These are phyloP conservation scores for Notodonta dromedarius DNA, from an alignment of 2,888 invertebrate species.

Conservation along the genomic window DNA sequence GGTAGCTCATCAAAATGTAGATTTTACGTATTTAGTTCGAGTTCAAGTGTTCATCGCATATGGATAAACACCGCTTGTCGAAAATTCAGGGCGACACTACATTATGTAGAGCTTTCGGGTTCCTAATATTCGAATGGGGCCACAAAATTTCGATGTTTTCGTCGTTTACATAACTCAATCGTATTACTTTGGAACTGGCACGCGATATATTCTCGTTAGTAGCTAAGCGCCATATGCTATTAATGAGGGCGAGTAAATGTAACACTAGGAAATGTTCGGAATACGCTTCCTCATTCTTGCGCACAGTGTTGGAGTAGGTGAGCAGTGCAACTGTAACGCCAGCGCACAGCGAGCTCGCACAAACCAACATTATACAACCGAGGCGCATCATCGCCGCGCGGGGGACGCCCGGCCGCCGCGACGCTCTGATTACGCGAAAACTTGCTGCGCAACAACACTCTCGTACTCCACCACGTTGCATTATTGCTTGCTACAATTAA, in stretches of 20 bases:
- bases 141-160: slow-evolving; percentile 14
- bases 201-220: background rate
- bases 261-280: slow-evolving; percentile 72
- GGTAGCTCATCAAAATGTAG: slow-evolving; percentile 58
- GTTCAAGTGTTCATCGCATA: slow-evolving; percentile 64
- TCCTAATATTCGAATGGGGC: slow-evolving; percentile 11
- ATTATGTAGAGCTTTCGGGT: slow-evolving; percentile 35
- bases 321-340: slow-evolving; percentile 63
- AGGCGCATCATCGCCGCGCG: slow-evolving; percentile 45
- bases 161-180: slow-evolving; percentile 26
- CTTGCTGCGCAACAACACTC: slow-evolving; percentile 49
- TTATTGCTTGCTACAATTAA: slow-evolving; percentile 41
- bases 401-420: slow-evolving; percentile 54
- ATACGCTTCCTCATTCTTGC: slow-evolving; percentile 74
- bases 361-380: slow-evolving; percentile 61
- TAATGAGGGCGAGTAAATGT: slow-evolving; percentile 68
- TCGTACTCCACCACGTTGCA: slow-evolving; percentile 35
- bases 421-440: slow-evolving; percentile 71
- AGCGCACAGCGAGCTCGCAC: slow-evolving; percentile 37
- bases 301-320: slow-evolving; percentile 60
- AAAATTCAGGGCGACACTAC: slow-evolving; percentile 53
- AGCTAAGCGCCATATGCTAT: slow-evolving; percentile 31
- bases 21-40: slow-evolving; percentile 63
- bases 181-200: slow-evolving; percentile 2
- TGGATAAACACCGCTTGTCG: slow-evolving; percentile 35